phyloP scores from a whole-genome alignment of 64 coral and sea anemone species.

The Catalaphyllia jardinei region DNA sequence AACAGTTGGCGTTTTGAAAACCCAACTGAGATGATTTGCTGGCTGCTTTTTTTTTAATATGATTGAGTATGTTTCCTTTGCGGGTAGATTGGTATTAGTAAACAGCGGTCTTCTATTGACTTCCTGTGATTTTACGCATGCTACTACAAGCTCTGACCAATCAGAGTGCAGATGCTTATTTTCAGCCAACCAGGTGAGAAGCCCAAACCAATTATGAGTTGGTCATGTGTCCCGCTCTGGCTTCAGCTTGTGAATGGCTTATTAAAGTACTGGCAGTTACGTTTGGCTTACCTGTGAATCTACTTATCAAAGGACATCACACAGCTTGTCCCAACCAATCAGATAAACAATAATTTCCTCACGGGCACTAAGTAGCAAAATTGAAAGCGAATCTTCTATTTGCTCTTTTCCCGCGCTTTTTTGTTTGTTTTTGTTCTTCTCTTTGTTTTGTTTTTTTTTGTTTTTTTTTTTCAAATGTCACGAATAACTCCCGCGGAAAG shows the following conservation, averaged over 20 bases:
- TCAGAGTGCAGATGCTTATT: too few relatives aligned
- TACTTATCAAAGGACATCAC: too few relatives aligned
- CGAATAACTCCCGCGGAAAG: neutral
- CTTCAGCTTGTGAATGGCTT: too few relatives aligned
- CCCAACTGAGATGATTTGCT: conserved; percentile 1
- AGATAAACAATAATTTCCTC: neutral
- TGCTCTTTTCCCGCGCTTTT: too few relatives aligned
- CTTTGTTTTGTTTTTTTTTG: too few relatives aligned
- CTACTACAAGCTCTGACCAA: too few relatives aligned
- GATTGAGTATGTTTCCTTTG: neutral
- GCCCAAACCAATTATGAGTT: too few relatives aligned
- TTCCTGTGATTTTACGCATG: neutral
- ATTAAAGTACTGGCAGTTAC: too few relatives aligned
- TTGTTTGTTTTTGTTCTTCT: too few relatives aligned
- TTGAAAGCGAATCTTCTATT: neutral
- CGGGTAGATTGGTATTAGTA: neutral
- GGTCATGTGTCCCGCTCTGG: too few relatives aligned
- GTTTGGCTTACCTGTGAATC: neutral
- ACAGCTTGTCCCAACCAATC: neutral
- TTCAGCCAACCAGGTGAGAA: too few relatives aligned
- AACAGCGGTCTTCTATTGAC: neutral
- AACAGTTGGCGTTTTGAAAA: neutral
- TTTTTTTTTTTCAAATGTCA: too few relatives aligned
- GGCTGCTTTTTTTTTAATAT: neutral
- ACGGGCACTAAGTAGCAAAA: neutral